phyloP scores from a whole-genome alignment of 92 coral and sea anemone genomes.

The Pocillopora grandis region DNA sequence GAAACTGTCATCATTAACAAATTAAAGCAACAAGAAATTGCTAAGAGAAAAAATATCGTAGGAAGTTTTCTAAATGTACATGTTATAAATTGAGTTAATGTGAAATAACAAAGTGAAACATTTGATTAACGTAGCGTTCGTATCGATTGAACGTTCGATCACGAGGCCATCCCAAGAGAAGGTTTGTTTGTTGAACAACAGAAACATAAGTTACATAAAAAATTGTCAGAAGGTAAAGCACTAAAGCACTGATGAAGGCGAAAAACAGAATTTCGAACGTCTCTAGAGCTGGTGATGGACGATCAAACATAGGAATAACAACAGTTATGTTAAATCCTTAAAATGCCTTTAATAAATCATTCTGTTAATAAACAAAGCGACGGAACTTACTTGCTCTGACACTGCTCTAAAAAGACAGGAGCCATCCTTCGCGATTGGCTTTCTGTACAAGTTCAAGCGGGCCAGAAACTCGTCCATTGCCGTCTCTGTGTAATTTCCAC shows the following conservation, averaged over 20 bases:
- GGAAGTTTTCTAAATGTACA: too few species aligned
- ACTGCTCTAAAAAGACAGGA: conserved; percentile 99
- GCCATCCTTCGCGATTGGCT: conserved; percentile 98
- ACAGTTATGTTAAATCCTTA: background rate
- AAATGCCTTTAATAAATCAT: background rate
- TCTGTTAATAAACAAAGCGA: background rate
- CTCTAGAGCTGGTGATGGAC: conserved; percentile 1
- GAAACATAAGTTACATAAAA: background rate
- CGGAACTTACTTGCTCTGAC: conserved; percentile 91
- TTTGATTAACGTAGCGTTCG: background rate
- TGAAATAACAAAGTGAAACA: background rate
- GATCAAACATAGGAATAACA: background rate
- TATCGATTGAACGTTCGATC: background rate
- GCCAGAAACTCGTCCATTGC: conserved; percentile 93
- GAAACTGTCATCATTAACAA: too few species aligned
- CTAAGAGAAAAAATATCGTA: too few species aligned
- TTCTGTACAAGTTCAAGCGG: conserved; percentile 78
- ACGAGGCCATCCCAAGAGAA: background rate
- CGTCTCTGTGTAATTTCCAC: conserved; percentile 78
- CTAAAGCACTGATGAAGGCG: background rate
- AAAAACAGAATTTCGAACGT: background rate
- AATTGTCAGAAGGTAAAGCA: background rate
- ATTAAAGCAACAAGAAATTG: too few species aligned
- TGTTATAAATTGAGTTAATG: too few species aligned
- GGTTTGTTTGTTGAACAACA: background rate